phyloP scores from a whole-genome alignment of 2,113 vertebrate species.

The Girardinichthys multiradiatus region DNA sequence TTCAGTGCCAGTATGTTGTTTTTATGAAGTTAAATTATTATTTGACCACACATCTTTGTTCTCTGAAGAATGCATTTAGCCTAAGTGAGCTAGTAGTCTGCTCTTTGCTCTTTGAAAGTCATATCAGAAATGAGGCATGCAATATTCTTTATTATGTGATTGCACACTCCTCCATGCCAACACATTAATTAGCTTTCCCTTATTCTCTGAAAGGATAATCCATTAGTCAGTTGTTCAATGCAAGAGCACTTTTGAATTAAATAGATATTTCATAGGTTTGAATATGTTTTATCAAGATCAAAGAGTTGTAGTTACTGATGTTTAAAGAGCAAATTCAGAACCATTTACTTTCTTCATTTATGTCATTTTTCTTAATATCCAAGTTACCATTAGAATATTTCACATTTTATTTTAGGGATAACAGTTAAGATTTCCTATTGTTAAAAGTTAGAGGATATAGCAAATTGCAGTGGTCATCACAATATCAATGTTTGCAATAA shows the following conservation, averaged over 20 bases:
- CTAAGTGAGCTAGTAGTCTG: slow-evolving; percentile 15
- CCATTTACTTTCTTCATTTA: neutral
- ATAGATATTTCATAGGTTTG: neutral
- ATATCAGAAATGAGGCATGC: neutral
- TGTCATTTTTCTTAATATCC: neutral
- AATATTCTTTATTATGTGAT: neutral
- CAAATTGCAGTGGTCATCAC: no score
- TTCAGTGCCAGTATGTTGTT: slow-evolving; percentile 10
- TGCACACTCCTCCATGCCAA: neutral
- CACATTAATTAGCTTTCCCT: neutral
- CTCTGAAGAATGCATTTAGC: neutral
- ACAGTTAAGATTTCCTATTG: no score
- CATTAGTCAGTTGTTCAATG: neutral
- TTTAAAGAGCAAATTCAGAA: neutral
- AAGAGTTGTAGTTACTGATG: neutral
- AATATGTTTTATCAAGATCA: neutral
- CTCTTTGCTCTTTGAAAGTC: neutral
- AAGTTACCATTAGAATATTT: neutral
- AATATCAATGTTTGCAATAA: neutral
- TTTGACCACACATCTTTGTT: slow-evolving; percentile 4
- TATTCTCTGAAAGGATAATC: neutral
- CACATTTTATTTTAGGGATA: neutral
- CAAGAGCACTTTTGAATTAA: neutral
- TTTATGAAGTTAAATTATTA: slow-evolving; percentile 6
- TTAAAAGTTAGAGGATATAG: no score